These are phyloP conservation scores for Meiosimyza decipiens DNA, from an alignment of 2,888 invertebrate genomes.

Conservation along the genomic window DNA sequence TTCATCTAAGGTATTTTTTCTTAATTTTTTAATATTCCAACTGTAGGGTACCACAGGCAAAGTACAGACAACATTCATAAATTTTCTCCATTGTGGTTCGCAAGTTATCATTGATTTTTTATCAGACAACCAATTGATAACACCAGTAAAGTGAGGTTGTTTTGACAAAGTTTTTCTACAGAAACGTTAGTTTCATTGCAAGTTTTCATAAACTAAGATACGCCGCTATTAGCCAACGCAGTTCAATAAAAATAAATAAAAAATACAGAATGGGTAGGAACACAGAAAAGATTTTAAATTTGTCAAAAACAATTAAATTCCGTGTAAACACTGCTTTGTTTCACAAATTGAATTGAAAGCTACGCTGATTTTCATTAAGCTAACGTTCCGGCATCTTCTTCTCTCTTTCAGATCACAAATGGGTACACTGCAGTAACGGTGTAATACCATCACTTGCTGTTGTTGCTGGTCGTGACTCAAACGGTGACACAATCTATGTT, in stretches of 20 bases:
- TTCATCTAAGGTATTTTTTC: no score
- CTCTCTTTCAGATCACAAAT: conserved; percentile 60
- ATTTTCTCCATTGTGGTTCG: not conserved
- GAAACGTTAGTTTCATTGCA: conserved; percentile 21
- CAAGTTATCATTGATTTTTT: not conserved
- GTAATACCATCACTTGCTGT: conserved; percentile 66
- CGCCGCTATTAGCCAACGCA: no score
- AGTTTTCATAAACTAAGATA: not conserved
- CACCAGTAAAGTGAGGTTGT: not conserved
- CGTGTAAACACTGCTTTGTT: not conserved
- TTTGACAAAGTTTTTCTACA: not conserved
- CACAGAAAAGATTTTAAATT: no score
- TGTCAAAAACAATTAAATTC: no score
- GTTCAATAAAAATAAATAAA: no score
- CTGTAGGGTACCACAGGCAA: no score
- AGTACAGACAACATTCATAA: not conserved
- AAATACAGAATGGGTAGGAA: no score
- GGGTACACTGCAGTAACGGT: conserved; percentile 67
- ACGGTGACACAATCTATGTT: conserved; percentile 79
- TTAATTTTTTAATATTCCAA: no score
- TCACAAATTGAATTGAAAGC: not conserved
- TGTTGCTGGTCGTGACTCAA: conserved; percentile 75
- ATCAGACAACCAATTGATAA: not conserved
- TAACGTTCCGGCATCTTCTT: not conserved
- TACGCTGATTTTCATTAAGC: not conserved